Evolutionary conservation across 2,113 vertebrate genomes (phyloP).

Genomic region (Heterotilapia buettikoferi): DNA sequence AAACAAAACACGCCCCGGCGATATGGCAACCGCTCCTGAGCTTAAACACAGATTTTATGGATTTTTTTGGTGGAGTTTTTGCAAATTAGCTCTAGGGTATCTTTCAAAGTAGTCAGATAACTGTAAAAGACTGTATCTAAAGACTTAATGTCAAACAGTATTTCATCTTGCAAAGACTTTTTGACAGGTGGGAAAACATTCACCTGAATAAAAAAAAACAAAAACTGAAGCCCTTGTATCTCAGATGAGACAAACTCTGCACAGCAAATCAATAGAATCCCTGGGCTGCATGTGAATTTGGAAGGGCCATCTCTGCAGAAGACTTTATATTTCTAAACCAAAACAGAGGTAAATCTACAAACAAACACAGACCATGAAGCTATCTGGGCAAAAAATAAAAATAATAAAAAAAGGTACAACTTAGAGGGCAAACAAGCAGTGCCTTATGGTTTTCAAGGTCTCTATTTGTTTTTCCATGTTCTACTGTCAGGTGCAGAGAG

Average conservation of each 20-base stretch:
- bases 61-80: background rate
- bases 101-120: background rate
- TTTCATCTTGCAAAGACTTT: conserved; percentile 33
- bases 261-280: conserved; percentile 69
- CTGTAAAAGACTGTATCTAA: conserved; percentile 10
- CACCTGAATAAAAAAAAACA: conserved; percentile 21
- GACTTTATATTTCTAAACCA: conserved; percentile 18
- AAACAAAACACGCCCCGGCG: background rate
- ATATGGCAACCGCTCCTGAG: background rate
- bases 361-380: conserved; percentile 18
- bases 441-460: conserved; percentile 74
- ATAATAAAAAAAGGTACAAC: background rate
- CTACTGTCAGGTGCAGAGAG: conserved; percentile 53
- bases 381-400: background rate
- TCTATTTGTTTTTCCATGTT: conserved; percentile 73
- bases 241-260: conserved; percentile 54
- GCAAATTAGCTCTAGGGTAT: background rate
- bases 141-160: conserved; percentile 13
- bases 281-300: conserved; percentile 46
- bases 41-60: background rate
- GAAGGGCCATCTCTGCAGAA: background rate
- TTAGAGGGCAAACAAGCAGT: conserved; percentile 65
- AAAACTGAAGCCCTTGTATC: conserved; percentile 21
- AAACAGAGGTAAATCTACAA: conserved; percentile 33
- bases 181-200: conserved; percentile 61